phyloP scores from a whole-genome alignment of 2,797 vertebrate species.

The Taeniopygia guttata region DNA sequence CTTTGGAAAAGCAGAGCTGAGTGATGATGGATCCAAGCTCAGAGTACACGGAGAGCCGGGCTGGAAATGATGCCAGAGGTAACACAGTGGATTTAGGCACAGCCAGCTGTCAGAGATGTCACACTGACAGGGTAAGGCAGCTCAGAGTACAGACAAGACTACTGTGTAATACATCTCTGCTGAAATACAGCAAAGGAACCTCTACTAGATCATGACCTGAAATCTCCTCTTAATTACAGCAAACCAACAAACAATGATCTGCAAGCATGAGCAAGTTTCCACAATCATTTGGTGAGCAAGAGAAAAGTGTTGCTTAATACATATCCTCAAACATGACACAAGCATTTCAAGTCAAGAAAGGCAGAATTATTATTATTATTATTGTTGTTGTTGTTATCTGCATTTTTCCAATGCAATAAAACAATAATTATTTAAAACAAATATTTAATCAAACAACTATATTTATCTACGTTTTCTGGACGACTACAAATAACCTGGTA shows the following conservation, averaged over 20 bases:
- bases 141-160: not conserved
- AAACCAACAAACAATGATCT: not conserved
- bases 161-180: fast-evolving
- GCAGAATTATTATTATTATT: not conserved
- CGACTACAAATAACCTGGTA: not conserved
- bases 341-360: not conserved
- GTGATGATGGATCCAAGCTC: not conserved
- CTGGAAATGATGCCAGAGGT: not conserved
- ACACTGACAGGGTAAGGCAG: not conserved
- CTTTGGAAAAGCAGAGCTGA: not conserved
- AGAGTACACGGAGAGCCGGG: not conserved
- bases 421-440: not conserved
- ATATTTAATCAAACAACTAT: not conserved
- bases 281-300: not conserved
- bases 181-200: not conserved
- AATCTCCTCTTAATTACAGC: not conserved
- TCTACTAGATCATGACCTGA: not conserved
- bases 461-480: not conserved
- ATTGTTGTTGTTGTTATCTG: not conserved
- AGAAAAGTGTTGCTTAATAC: not conserved
- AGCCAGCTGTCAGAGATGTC: not conserved
- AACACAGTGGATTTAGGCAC: not conserved
- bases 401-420: not conserved
- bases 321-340: not conserved
- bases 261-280: not conserved